phyloP scores from a whole-genome alignment of 1,140 invertebrate species.

The Drosophila jambulina region DNA sequence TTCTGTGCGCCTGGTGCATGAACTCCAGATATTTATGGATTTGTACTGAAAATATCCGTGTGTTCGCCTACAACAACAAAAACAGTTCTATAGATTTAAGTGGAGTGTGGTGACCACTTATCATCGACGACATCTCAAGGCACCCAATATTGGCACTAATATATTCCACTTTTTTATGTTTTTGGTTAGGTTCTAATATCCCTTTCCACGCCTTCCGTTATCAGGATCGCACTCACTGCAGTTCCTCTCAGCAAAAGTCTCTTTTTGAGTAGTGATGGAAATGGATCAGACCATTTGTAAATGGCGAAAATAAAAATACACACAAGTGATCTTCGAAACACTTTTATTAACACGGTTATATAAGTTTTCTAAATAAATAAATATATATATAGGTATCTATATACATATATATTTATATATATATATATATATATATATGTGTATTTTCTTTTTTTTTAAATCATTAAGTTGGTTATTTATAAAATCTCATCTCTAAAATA shows the following conservation, averaged over 20 bases:
- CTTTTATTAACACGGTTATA: constrained; percentile 22
- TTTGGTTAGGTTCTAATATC: background rate
- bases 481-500: constrained; percentile 10
- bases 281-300: background rate
- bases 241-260: background rate
- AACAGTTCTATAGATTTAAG: background rate
- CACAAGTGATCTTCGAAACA: constrained; percentile 12
- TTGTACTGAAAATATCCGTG: too few species aligned
- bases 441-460: constrained; percentile 3
- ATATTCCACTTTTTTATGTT: background rate
- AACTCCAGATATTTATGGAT: too few species aligned
- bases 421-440: background rate
- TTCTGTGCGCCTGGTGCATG: too few species aligned
- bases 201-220: background rate
- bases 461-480: constrained; percentile 12
- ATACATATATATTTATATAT: constrained; percentile 4
- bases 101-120: background rate
- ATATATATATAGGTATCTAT: background rate
- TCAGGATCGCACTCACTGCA: background rate
- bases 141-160: background rate
- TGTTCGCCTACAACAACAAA: too few species aligned
- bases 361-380: constrained; percentile 21
- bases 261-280: too few species aligned
- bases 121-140: background rate
- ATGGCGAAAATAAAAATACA: background rate